A percentile compares a stretch with the other conserved stretches of the same genome.
Evolutionary conservation across 2,113 vertebrate species (phyloP).

Genomic region (Lontra canadensis): DNA sequence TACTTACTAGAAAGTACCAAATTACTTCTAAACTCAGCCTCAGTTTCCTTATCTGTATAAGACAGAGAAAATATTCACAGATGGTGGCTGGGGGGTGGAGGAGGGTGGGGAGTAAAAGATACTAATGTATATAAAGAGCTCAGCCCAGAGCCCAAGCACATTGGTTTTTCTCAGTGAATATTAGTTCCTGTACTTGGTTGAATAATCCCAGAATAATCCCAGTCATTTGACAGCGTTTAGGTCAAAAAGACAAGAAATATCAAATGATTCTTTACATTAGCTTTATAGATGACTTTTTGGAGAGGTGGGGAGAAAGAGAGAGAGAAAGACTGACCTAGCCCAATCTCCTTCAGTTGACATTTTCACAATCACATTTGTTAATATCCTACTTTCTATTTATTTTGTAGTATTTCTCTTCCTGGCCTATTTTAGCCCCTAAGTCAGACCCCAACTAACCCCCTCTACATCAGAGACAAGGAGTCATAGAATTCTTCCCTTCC

Average conservation of each 20-base stretch:
- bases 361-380: neutral
- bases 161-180: neutral
- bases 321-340: neutral
- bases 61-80: neutral
- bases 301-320: neutral
- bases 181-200: neutral
- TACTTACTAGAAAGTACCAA: neutral
- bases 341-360: conserved; percentile 22
- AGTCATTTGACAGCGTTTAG: neutral
- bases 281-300: neutral
- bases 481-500: no score
- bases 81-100: no score
- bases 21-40: neutral
- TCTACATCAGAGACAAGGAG: neutral
- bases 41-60: neutral
- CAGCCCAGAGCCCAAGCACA: neutral
- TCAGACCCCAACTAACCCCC: neutral
- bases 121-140: neutral
- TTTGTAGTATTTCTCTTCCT: conserved; percentile 7
- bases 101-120: neutral
- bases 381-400: neutral
- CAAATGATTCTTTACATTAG: neutral
- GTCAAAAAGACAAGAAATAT: conserved; percentile 33
- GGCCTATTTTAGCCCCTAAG: neutral
- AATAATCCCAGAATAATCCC: neutral